Evolutionary conservation across 2,888 invertebrate species (phyloP), one percentile per base, ranked within the genome.

Genomic region (Ischnus inquisitorius): DNA sequence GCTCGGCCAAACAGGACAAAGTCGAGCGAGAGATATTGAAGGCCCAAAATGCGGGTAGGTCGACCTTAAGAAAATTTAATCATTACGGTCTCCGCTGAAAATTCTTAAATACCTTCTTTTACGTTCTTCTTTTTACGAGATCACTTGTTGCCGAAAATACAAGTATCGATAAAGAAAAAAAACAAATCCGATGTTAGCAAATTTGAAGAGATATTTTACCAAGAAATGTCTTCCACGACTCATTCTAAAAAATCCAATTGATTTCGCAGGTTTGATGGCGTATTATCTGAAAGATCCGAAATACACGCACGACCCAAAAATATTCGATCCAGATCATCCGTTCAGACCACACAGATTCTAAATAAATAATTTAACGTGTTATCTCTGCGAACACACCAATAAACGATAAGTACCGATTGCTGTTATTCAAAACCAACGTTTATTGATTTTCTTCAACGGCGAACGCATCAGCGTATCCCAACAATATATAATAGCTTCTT

Each of bases 321-420:
- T 99, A 48, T 99, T 98, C 94, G 97, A 99, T 92, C 97, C 98
- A 0, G 97, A 98, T 89, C 96, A 95, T 87, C 98, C 98, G 4
- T 94, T 97, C 54, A 95, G 97, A 87, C 96, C 96, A 8, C 98
- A 98, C 93, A 95, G 96, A 93, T 97, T 96, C 94, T 97, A 95
- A 93, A 79, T 75, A 57, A 71, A 57, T 28, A 41, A 82, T 65
- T 82, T 71, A 86, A 82, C 85, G 78, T 79, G 48, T 77, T 74
- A 76, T 88, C 88, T 85, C 74, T 85, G 48, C 79, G 84, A 82
- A 72, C 34, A 79, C 51, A 80, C 25, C 79, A 76, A 67, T 48
- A 83, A 71, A 74, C 60, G 65, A 79, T 81, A 81, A 84, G 77
- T 54, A 57, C 48, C 71, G 28, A 82, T 34, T 4, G 34, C 46